These are phyloP conservation scores for Agrochola circellaris DNA, from an alignment of 2,888 invertebrate genomes.

Conservation along the genomic window DNA sequence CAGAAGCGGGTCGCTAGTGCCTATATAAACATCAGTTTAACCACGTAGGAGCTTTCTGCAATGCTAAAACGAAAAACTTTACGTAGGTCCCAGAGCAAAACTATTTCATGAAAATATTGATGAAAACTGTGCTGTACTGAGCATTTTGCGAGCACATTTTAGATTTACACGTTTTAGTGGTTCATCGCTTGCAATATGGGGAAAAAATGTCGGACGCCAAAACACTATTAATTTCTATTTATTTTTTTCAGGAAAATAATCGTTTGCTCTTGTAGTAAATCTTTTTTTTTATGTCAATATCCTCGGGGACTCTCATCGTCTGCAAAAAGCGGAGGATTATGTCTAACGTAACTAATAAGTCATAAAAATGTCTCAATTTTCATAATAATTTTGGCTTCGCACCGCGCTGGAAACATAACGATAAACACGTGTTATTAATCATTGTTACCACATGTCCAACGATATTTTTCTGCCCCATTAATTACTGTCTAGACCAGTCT, in stretches of 20 bases:
- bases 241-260: background rate
- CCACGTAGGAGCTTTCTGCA: background rate
- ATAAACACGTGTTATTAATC: constrained; percentile 33
- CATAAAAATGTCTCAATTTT: background rate
- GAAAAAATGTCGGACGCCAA: background rate
- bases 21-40: constrained; percentile 1
- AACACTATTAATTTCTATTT: background rate
- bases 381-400: background rate
- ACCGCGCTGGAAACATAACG: constrained; percentile 13
- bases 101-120: background rate
- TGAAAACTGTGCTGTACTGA: background rate
- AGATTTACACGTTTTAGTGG: background rate
- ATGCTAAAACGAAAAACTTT: background rate
- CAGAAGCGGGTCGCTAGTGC: too few relatives aligned
- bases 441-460: background rate
- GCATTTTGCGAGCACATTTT: background rate
- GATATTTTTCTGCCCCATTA: constrained; percentile 25
- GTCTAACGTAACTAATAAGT: background rate
- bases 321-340: background rate
- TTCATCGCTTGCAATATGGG: background rate
- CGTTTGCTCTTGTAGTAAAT: background rate
- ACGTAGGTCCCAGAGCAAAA: background rate
- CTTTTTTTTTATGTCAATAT: background rate
- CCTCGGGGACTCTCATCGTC: background rate
- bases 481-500: constrained; percentile 8